These are phyloP conservation scores for Mystacides longicornis DNA, from an alignment of 2,888 invertebrate species.

Conservation along the genomic window DNA sequence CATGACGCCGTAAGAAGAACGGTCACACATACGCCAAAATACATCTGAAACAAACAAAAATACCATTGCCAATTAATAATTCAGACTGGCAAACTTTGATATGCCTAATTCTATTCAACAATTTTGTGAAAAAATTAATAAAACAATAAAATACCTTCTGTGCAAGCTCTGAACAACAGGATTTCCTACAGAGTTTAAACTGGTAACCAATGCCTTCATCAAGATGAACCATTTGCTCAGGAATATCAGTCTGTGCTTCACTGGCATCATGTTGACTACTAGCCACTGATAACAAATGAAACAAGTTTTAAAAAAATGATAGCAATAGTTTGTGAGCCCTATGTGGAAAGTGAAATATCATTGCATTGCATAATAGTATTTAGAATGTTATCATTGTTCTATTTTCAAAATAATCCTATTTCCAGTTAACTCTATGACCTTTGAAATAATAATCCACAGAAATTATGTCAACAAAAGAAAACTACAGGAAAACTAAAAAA, in stretches of 20 bases:
- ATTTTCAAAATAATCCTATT: too few species aligned
- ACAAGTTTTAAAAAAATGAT: too few species aligned
- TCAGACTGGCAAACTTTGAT: background rate
- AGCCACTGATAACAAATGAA: conserved; percentile 35
- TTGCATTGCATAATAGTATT: too few species aligned
- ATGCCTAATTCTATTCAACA: background rate
- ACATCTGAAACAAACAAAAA: conserved; percentile 57
- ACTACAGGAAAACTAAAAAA: too few species aligned
- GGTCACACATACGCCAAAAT: conserved; percentile 82
- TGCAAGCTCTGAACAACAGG: conserved; percentile 76
- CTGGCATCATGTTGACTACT: conserved; percentile 58
- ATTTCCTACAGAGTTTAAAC: conserved; percentile 53
- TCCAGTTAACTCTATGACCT: too few species aligned
- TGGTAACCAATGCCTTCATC: conserved; percentile 20
- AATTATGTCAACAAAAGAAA: too few species aligned
- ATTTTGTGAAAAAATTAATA: background rate
- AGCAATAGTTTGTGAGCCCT: too few species aligned
- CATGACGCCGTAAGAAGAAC: conserved; percentile 81
- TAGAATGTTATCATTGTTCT: too few species aligned
- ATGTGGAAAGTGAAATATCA: too few species aligned
- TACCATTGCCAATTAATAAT: background rate
- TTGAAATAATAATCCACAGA: too few species aligned
- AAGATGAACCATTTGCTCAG: conserved; percentile 14
- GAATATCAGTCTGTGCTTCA: conserved; percentile 30
- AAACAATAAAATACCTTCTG: conserved; percentile 51